Conservation (phyloP, 2,888 invertebrate genomes). For the Mythimna ferrago region DNA sequence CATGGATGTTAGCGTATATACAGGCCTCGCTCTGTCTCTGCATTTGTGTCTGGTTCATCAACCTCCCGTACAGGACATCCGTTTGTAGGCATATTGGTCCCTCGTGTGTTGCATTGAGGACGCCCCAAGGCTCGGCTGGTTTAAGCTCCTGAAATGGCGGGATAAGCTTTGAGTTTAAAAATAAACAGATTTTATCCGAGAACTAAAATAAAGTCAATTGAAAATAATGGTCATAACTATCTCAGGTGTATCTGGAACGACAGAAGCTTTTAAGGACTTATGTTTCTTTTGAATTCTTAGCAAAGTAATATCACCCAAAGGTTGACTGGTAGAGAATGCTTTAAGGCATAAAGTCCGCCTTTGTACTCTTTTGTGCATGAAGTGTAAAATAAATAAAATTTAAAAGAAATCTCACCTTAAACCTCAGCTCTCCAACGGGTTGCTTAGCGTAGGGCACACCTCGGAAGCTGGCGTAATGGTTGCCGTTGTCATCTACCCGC, state of each 20-base stretch:
- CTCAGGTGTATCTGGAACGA: not conserved
- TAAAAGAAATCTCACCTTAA: conserved; percentile 73
- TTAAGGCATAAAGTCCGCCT: too few relatives aligned
- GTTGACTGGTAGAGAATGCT: too few relatives aligned
- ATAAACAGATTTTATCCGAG: not conserved
- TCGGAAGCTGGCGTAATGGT: conserved; percentile 81
- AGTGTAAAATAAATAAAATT: too few relatives aligned
- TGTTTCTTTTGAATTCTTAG: not conserved
- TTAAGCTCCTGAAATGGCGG: conserved; percentile 86
- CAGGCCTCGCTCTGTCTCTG: conserved; percentile 80
- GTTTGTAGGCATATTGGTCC: conserved; percentile 92
- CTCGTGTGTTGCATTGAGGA: conserved; percentile 89
- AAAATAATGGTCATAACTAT: not conserved
- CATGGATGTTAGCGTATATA: conserved; percentile 84
- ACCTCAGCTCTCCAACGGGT: conserved; percentile 79
- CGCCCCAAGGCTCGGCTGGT: conserved; percentile 87
- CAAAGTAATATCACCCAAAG: too few relatives aligned
- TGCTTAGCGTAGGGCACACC: conserved; percentile 87
- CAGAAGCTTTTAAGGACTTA: not conserved
- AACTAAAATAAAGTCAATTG: not conserved
- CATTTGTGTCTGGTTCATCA: conserved; percentile 67
- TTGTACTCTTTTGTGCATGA: too few relatives aligned
- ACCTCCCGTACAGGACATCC: conserved; percentile 80
- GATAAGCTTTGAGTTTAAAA: not conserved
- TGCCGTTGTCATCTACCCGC: conserved; percentile 66